Base-by-base conservation (phyloP, 92 coral and sea anemone genomes). In the Zoanthus sansibaricus region DNA sequence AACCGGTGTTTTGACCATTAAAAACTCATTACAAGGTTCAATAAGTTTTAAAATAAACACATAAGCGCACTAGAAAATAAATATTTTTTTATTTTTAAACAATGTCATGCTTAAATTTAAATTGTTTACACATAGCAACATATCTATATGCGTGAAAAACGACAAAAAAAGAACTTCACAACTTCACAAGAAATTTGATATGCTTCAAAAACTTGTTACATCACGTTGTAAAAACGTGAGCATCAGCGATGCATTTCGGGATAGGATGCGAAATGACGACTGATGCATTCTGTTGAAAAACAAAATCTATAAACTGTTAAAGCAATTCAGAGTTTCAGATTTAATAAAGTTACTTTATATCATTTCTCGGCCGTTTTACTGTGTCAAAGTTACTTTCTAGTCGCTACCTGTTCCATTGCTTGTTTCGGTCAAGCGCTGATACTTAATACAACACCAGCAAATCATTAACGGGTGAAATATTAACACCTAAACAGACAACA, bases 171-270 rank as follows among this genome's bases (percentile, higher is more conserved):
- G 59, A 59, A 37, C 2, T 37, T 37, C 42, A 37, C 42, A 7
- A 11, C 55, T 7, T 44, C 20, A 20, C 20, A n/a, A 9, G 32
- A 44, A 79, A 32, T 44, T 69, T n/a, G 61, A 47, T 71, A 64
- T 80, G 75, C 74, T 66, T 66, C 58, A 59, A 20, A 66, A 80
- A 64, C 25, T 12, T 11, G 72, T 80, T 80, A 80, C 85, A 80
- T 80, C 85, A 80, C 58, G 20, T 52, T 70, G 21, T 14, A 80
- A 67, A 13, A 72, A 42, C 85, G 72, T 66, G 58, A 15, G 9
- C 52, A 44, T 55, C 85, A 51, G 49, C 47, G 51, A 66, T 13
- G 72, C 85, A 15, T 67, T 67, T 52, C 73, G 18, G 55, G 7
- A 13, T 42, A 18, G 7, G 13, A 56, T 37, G 42, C 70, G 33